Base-by-base conservation (phyloP, 2,113 vertebrate genomes). In the Zosterops pallidus region DNA sequence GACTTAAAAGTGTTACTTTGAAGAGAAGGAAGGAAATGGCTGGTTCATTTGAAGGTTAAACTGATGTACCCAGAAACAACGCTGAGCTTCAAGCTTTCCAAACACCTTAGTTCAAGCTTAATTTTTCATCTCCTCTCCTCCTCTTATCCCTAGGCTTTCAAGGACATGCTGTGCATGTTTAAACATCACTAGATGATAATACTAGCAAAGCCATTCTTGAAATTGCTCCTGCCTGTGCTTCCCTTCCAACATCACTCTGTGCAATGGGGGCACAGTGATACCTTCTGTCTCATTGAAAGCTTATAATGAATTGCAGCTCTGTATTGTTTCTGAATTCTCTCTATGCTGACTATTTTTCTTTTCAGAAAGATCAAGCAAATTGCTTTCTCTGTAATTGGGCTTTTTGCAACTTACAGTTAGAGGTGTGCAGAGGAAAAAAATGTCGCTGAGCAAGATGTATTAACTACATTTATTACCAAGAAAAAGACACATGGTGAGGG, bases 21-120 rank as follows among this genome's bases (percentile, higher is more conserved):
- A 81, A 69, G 62, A 79, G 50, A 90, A 79, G 57, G 81, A 41
- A 86, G 72, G 28, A 68, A 92, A 68, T 67, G 57, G 14, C 79
- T 82, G 67, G 95, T 63, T 87, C 74, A 75, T 72, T 92, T 84
- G 94, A 97, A 97, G 94, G 83, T 96, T 84, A 97, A 92, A 85
- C 84, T 77, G 89, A 86, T 29, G 77, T 68, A 91, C 75, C 87
- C 84, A 82, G 74, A 86, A 94, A 89, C 63, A 89, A 89, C 88
- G 11, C 44, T 77, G 71, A 95, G 84, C 47, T 83, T 96, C 77
- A 47, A 83, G 91, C 68, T 74, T 97, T 93, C 65, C 65, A 82
- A 76, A 90, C 62, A 93, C 53, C 70, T 64, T 77, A 91, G 83
- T 90, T 95, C 94, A 94, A 80, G 83, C 69, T 97, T 96, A 95